Percentiles rank a stretch among this genome's conserved stretches.
phyloP scores from a whole-genome alignment of 2,888 invertebrate genomes.

The Lithophane socia region DNA sequence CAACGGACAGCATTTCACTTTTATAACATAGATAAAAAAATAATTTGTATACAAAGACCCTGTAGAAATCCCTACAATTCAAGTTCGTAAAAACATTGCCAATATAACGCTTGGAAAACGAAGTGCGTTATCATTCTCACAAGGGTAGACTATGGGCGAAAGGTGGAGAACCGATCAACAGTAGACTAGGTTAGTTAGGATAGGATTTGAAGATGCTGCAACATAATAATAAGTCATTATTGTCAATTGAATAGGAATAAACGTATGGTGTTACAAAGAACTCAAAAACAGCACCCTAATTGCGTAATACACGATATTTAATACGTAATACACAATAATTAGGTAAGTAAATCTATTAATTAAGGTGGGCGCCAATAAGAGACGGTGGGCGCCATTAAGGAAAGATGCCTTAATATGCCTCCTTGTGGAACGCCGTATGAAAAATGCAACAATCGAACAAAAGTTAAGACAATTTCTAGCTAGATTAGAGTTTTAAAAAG shows the following conservation, averaged over 20 bases:
- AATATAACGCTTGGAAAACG: neutral
- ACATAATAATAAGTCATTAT: neutral
- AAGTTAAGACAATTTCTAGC: neutral
- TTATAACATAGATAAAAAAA: neutral
- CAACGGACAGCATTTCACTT: neutral
- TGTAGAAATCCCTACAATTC: neutral
- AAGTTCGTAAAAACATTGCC: neutral
- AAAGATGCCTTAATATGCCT: neutral
- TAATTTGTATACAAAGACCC: neutral
- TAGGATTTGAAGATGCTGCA: no score
- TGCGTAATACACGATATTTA: neutral
- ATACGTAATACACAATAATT: neutral
- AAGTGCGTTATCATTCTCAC: neutral
- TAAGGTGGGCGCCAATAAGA: neutral
- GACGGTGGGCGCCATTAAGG: neutral
- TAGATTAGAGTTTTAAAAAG: constrained; percentile 1
- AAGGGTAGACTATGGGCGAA: neutral
- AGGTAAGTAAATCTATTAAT: neutral
- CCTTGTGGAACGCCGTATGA: neutral
- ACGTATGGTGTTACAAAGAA: neutral
- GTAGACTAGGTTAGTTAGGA: neutral
- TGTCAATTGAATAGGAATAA: no score
- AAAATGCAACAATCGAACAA: constrained; percentile 7
- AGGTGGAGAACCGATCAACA: neutral
- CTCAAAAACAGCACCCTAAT: no score